These are phyloP conservation scores for Malurus leucopterus DNA, from an alignment of 2,797 vertebrate genomes.

Conservation along the genomic window DNA sequence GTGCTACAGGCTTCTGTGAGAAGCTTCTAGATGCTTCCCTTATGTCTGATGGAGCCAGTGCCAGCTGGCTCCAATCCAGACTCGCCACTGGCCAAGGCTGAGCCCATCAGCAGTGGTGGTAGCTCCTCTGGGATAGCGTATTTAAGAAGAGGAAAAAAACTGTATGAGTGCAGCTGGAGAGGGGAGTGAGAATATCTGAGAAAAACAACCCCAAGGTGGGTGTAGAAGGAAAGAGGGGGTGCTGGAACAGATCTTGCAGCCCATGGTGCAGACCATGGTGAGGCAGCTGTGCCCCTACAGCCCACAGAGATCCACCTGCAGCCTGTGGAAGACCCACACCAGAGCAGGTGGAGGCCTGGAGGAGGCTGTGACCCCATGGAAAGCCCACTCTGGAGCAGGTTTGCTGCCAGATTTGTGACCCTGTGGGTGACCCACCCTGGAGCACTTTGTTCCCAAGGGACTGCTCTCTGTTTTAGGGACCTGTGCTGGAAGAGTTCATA, in stretches of 20 bases:
- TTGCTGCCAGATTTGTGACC: neutral
- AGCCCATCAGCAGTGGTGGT: neutral
- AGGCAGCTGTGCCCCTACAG: neutral
- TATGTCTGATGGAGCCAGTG: neutral
- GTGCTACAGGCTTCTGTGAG: neutral
- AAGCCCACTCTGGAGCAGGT: neutral
- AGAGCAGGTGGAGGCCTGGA: neutral
- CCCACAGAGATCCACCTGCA: neutral
- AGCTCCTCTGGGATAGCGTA: neutral
- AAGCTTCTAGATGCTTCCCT: neutral
- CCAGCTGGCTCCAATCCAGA: neutral
- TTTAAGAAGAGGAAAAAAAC: rapidly evolving
- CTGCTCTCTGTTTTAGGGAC: neutral
- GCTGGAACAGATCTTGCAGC: neutral
- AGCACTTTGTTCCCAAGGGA: neutral
- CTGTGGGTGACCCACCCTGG: neutral
- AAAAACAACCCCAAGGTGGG: neutral
- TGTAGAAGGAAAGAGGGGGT: neutral
- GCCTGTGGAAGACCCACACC: rapidly evolving
- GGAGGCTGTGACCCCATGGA: neutral
- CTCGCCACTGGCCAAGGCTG: neutral
- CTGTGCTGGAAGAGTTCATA: rapidly evolving
- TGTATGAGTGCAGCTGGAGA: neutral
- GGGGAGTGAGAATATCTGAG: neutral
- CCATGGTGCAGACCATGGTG: neutral